Percentiles rank a stretch among this genome's conserved stretches.
Evolutionary conservation across 2,113 vertebrate species (phyloP).

Genomic region (Pongo pygmaeus): DNA sequence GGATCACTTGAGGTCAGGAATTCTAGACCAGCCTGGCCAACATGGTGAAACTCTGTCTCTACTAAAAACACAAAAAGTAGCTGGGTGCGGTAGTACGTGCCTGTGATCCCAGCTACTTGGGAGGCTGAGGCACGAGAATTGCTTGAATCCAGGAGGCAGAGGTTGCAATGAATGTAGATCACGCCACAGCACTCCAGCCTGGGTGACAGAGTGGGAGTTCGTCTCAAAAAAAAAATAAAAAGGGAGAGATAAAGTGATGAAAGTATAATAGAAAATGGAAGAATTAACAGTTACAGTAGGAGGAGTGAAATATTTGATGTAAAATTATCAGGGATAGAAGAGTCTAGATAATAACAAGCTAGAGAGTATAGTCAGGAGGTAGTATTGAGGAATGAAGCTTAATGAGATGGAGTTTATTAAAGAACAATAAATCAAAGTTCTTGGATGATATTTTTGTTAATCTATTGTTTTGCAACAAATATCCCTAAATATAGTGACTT

Average conservation of each 20-base stretch:
- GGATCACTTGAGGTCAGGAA: too few species aligned
- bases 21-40: too few species aligned
- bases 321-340: neutral
- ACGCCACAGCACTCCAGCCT: too few species aligned
- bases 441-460: neutral
- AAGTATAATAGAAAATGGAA: neutral
- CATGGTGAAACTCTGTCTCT: too few species aligned
- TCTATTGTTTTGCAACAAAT: neutral
- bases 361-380: neutral
- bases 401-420: neutral
- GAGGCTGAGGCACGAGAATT: too few species aligned
- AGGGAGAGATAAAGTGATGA: neutral
- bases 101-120: too few species aligned
- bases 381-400: neutral
- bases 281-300: neutral
- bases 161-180: too few species aligned
- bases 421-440: neutral
- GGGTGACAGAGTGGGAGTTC: too few species aligned
- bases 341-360: neutral
- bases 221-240: neutral
- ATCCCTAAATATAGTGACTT: neutral
- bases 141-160: too few species aligned
- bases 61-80: too few species aligned
- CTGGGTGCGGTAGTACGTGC: too few species aligned
- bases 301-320: neutral